These are phyloP conservation scores for Semotilus atromaculatus DNA, from an alignment of 2,797 vertebrate genomes.

Conservation along the genomic window DNA sequence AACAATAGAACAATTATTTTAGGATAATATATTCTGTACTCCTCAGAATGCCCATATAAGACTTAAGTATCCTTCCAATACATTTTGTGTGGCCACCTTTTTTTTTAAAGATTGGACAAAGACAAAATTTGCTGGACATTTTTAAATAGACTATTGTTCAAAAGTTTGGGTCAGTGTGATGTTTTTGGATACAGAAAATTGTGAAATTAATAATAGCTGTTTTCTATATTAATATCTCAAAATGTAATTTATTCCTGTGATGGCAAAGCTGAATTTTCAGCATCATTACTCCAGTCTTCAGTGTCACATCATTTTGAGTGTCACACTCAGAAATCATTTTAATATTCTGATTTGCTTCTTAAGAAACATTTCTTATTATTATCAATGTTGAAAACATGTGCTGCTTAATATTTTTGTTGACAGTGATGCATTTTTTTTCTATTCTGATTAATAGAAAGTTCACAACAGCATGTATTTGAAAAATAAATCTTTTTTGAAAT, in stretches of 20 bases:
- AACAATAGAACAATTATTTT: neutral
- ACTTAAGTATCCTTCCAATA: neutral
- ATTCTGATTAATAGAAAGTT: neutral
- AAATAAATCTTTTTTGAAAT: too few species aligned
- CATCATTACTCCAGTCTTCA: neutral
- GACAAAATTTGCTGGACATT: too few species aligned
- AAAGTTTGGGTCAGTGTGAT: neutral
- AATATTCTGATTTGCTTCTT: neutral
- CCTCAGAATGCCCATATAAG: neutral
- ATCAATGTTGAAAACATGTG: neutral
- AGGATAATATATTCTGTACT: too few species aligned
- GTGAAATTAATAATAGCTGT: neutral
- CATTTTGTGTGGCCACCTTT: neutral
- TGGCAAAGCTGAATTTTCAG: neutral
- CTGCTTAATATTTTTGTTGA: neutral
- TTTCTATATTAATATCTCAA: neutral
- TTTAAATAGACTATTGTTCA: neutral
- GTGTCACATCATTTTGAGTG: neutral
- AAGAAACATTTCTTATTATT: neutral
- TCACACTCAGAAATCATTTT: neutral
- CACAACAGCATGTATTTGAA: neutral
- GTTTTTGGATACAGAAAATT: neutral
- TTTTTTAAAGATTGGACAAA: neutral
- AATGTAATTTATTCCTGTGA: neutral
- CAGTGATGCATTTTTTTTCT: neutral